Evolutionary conservation across 2,113 vertebrate genomes (phyloP).

Genomic region (Marcusenius ussheri): DNA sequence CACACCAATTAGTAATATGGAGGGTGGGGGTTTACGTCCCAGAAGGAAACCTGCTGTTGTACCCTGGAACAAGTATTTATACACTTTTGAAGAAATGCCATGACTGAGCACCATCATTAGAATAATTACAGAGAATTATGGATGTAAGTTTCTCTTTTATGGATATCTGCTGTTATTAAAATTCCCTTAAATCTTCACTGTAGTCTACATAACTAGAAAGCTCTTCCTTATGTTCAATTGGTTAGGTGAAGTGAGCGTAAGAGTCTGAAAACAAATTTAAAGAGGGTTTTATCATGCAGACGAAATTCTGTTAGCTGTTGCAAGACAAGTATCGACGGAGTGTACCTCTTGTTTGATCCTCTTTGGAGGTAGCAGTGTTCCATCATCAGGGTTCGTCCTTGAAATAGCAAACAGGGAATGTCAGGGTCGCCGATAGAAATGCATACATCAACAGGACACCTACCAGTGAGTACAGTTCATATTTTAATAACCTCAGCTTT

Average conservation of each 20-base stretch:
- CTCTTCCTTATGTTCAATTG: not conserved
- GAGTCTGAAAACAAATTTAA: not conserved
- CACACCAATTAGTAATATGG: not conserved
- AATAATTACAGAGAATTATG: not conserved
- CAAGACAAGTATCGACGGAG: not conserved
- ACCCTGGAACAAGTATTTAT: not conserved
- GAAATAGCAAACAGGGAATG: conserved; percentile 9
- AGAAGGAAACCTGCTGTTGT: not conserved
- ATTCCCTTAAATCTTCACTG: not conserved
- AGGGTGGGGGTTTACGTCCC: not conserved
- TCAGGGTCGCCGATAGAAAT: conserved; percentile 12
- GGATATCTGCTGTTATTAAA: not conserved
- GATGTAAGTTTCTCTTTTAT: not conserved
- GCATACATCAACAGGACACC: not conserved
- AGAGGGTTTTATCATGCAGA: not conserved
- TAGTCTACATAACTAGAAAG: not conserved
- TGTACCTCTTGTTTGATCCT: conserved; percentile 82
- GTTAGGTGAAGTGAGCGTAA: not conserved
- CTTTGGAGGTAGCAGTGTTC: conserved; percentile 55
- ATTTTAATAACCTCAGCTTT: not conserved
- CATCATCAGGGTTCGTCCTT: conserved; percentile 67
- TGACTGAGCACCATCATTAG: not conserved
- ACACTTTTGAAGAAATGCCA: not conserved
- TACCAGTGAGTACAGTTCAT: not conserved
- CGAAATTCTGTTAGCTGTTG: not conserved